A percentile compares a stretch with the other conserved stretches of the same genome.
These are phyloP conservation scores for Microcaecilia unicolor DNA, from an alignment of 2,797 vertebrate species.

Conservation along the genomic window DNA sequence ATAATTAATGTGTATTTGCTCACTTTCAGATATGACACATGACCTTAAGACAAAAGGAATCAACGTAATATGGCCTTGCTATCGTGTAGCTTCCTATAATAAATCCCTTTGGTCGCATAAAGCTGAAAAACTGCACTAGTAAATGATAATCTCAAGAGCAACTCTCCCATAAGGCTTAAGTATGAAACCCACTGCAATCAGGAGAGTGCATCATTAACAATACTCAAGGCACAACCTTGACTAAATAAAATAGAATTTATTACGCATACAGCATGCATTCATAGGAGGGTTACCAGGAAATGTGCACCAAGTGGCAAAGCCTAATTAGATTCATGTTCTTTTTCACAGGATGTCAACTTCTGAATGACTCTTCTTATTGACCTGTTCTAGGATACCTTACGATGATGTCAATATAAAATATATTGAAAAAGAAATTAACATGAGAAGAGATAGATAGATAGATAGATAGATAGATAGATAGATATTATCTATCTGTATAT, in stretches of 20 bases:
- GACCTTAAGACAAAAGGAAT: constrained; percentile 20
- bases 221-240: not conserved
- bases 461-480: too few relatives aligned
- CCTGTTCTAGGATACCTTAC: not conserved
- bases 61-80: constrained; percentile 14
- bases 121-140: constrained; percentile 18
- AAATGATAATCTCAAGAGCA: constrained; percentile 20
- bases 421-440: too few relatives aligned
- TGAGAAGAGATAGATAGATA: too few relatives aligned
- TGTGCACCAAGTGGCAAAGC: constrained; percentile 1
- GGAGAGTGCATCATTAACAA: constrained; percentile 12
- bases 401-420: too few relatives aligned
- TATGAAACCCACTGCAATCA: constrained; percentile 17
- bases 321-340: constrained; percentile 20
- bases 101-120: constrained; percentile 21
- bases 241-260: constrained; percentile 18
- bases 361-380: constrained; percentile 20
- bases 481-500: too few relatives aligned
- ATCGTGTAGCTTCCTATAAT: constrained; percentile 15
- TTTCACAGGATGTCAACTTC: constrained; percentile 14
- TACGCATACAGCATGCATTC: constrained; percentile 13
- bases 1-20: constrained; percentile 5
- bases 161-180: not conserved
- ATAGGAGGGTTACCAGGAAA: constrained; percentile 12
- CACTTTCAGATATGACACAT: constrained; percentile 22